Base-by-base conservation (phyloP, 2,797 vertebrate genomes). In the Chiloscyllium punctatum region DNA sequence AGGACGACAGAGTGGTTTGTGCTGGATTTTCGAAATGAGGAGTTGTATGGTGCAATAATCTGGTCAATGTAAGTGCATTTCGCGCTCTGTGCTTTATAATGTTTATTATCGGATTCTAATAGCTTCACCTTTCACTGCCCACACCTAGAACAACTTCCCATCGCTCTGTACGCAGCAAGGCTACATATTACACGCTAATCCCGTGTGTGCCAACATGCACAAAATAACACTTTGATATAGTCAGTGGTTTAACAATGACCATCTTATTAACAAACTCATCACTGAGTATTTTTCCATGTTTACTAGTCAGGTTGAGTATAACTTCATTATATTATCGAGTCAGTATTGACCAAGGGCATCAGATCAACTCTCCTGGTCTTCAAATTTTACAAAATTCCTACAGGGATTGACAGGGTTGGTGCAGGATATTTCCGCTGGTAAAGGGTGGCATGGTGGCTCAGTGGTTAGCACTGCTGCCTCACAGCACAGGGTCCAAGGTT, bases 11-110 rank as follows among this genome's bases (percentile, higher is more conserved):
- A 53, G 92, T n/a, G 71, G 69, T 33, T 72, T 72, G 27, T 51
- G 51, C 94, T 21, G 94, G 94, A 77, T 95, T 33, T 57, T 57
- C 42, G 7, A 30, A 33, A 57, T 57, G 30, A 77, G 71, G 25
- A 95, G n/a, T 51, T 95, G 94, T 77, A 95, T n/a, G 72, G 94
- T 74, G 27, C 48, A 53, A 51, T 95, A 57, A 95, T 72, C 16
- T 33, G 30, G 48, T 57, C 42, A 51, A 30, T 27, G 23, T n/a
- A 71, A 53, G 30, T 95, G n/a, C 37, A 11, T 11, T 71, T 69
- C 66, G 48, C 92, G 48, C 25, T 72, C 92, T 23, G 23, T 68
- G 37, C 37, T 18, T 71, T 3, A 25, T 42, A 42, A 71, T 94
- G 66, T 25, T 37, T 69, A 90, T 62, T 62, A 90, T 15, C 1